These are phyloP conservation scores for Phalacrocorax aristotelis DNA, from an alignment of 2,113 vertebrate genomes.

Conservation along the genomic window DNA sequence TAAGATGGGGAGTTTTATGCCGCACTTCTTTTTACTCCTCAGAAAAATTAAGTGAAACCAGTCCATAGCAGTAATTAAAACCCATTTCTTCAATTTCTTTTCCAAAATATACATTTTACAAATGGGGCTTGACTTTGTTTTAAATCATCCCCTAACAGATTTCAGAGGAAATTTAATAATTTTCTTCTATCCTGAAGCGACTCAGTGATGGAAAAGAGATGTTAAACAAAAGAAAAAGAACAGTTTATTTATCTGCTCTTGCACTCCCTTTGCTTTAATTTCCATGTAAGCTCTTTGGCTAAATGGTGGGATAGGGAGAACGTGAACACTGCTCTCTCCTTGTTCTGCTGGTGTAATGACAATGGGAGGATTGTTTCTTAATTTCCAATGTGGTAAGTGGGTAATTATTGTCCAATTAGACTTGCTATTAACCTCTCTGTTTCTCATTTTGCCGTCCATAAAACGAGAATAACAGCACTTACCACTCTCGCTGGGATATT, in stretches of 20 bases:
- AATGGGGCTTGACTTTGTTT: neutral
- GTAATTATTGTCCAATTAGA: conserved; percentile 66
- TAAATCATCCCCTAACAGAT: neutral
- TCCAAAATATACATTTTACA: neutral
- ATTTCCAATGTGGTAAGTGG: conserved; percentile 57
- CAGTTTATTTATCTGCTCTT: conserved; percentile 6
- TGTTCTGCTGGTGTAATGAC: conserved; percentile 52
- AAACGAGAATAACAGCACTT: conserved; percentile 41
- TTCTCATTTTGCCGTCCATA: conserved; percentile 49
- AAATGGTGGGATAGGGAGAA: conserved; percentile 15
- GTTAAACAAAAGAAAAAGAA: neutral
- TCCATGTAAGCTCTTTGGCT: neutral
- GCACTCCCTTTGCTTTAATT: neutral
- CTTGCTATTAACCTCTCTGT: conserved; percentile 61
- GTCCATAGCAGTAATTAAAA: neutral
- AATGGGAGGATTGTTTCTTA: conserved; percentile 64
- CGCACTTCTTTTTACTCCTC: neutral
- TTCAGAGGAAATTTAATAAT: neutral
- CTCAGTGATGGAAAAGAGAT: neutral
- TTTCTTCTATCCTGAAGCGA: neutral
- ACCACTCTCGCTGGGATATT: neutral
- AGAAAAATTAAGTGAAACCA: neutral
- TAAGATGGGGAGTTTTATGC: neutral
- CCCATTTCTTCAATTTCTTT: neutral
- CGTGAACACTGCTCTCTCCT: neutral